Conservation (phyloP, 2,797 vertebrate species). For the Lepilemur septentrionalis region DNA sequence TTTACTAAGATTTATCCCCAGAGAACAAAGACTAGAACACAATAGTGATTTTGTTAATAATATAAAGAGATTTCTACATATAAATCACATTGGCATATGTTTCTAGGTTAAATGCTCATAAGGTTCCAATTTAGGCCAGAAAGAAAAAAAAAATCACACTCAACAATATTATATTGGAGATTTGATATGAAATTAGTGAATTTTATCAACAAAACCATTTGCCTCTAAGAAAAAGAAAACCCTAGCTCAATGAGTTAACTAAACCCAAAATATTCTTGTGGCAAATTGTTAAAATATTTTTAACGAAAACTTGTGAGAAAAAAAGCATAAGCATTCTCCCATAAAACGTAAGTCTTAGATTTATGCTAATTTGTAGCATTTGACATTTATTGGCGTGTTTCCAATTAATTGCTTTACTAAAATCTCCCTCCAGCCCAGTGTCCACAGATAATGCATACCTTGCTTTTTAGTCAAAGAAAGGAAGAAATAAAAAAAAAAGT, state of each 20-base stretch:
- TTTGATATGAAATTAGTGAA: slow-evolving; percentile 33
- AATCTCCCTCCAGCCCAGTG: not conserved
- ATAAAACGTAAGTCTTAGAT: not conserved
- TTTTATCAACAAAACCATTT: slow-evolving; percentile 54
- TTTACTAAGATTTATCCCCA: slow-evolving; percentile 68
- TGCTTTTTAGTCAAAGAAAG: not conserved
- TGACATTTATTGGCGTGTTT: slow-evolving; percentile 28
- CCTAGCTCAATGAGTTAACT: slow-evolving; percentile 52
- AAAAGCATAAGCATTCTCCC: not conserved
- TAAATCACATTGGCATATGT: slow-evolving; percentile 79
- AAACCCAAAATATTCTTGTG: slow-evolving; percentile 16
- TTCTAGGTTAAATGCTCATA: slow-evolving; percentile 79
- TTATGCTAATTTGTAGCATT: not conserved
- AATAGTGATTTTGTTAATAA: slow-evolving; percentile 78
- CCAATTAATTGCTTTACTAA: slow-evolving; percentile 27
- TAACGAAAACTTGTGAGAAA: slow-evolving; percentile 55
- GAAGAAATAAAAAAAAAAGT: not conserved
- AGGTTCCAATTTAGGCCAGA: slow-evolving; percentile 77
- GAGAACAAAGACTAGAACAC: slow-evolving; percentile 74
- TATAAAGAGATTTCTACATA: slow-evolving; percentile 71
- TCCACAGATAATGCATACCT: not conserved
- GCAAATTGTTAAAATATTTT: slow-evolving; percentile 46
- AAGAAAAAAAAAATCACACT: slow-evolving; percentile 49
- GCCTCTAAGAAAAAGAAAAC: slow-evolving; percentile 40
- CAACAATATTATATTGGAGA: slow-evolving; percentile 49